Percentiles rank a stretch among this genome's conserved stretches.
Evolutionary conservation across 2,113 vertebrate species (phyloP).

Genomic region (Psettodes erumei): DNA sequence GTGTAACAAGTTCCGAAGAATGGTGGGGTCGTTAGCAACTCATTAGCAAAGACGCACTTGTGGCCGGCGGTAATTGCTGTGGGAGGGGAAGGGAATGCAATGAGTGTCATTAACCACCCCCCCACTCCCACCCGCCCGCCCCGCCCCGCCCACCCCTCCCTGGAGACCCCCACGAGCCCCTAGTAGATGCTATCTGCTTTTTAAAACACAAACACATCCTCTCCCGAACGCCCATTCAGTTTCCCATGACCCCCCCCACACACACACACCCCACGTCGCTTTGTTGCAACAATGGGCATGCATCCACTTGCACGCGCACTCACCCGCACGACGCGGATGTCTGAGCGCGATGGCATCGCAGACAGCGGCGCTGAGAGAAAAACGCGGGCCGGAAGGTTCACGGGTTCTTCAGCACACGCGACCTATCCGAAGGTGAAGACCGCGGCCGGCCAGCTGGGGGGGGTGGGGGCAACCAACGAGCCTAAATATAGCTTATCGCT

Average conservation of each 20-base stretch:
- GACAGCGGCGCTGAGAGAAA: background rate
- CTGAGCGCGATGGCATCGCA: background rate
- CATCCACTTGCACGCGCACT: constrained; percentile 3
- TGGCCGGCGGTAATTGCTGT: constrained; percentile 30
- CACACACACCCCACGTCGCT: background rate
- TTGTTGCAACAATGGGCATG: constrained; percentile 17
- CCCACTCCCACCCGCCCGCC: constrained; percentile 50
- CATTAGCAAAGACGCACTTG: constrained; percentile 40
- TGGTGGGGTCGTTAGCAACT: constrained; percentile 19
- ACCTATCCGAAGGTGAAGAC: constrained; percentile 23
- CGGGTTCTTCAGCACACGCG: no score
- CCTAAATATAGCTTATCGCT: constrained; percentile 49
- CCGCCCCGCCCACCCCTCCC: constrained; percentile 56
- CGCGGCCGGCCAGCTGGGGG: background rate
- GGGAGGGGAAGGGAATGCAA: constrained; percentile 48
- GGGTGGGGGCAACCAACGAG: background rate
- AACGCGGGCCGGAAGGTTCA: no score
- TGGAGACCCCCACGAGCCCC: constrained; percentile 41
- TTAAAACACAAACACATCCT: constrained; percentile 60
- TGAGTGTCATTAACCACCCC: constrained; percentile 39
- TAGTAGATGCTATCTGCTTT: constrained; percentile 58
- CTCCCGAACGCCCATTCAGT: constrained; percentile 20
- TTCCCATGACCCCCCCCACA: constrained; percentile 11
- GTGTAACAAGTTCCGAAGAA: constrained; percentile 32
- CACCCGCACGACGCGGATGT: background rate